These are phyloP conservation scores for Acipenser oxyrinchus DNA, from an alignment of 2,797 vertebrate species.

Conservation along the genomic window DNA sequence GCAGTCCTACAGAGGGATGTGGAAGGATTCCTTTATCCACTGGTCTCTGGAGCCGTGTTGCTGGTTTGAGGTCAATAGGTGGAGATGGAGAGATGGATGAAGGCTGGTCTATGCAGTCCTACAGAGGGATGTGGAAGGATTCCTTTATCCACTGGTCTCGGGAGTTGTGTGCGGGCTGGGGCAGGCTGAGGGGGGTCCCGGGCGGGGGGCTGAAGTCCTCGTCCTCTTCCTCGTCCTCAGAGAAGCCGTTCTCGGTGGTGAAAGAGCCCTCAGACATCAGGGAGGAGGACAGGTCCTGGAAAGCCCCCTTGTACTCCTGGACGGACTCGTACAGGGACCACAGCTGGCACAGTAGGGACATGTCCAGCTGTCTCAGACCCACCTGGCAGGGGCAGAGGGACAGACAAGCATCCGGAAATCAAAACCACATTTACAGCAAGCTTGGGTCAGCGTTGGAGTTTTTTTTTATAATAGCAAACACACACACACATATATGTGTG, in stretches of 20 bases:
- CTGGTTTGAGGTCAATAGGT: too few relatives aligned
- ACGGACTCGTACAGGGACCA: slow-evolving; percentile 69
- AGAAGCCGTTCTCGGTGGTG: slow-evolving; percentile 55
- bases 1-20: slow-evolving; percentile 49
- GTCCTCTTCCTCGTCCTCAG: slow-evolving; percentile 51
- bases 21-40: slow-evolving; percentile 65
- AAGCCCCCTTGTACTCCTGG: slow-evolving; percentile 68
- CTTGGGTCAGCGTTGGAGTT: too few relatives aligned
- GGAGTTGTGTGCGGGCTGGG: slow-evolving; percentile 52
- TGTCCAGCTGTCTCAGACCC: slow-evolving; percentile 66
- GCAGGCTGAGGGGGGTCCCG: slow-evolving; percentile 38
- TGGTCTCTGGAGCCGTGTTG: too few relatives aligned
- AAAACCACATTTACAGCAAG: too few relatives aligned
- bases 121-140: slow-evolving; percentile 62
- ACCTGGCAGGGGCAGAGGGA: slow-evolving; percentile 41
- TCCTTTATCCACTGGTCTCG: slow-evolving; percentile 70
- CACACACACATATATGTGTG: too few relatives aligned
- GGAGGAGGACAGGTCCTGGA: slow-evolving; percentile 55
- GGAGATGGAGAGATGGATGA: too few relatives aligned
- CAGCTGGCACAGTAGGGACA: slow-evolving; percentile 70
- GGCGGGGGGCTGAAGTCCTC: slow-evolving; percentile 30
- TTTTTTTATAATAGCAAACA: too few relatives aligned
- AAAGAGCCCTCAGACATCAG: slow-evolving; percentile 58
- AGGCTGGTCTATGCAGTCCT: not conserved
- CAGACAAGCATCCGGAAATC: not conserved